A percentile compares a stretch with the other conserved stretches of the same genome.
These are phyloP conservation scores for Sminthurinus signatus DNA, from an alignment of 1,140 invertebrate genomes.

Conservation along the genomic window DNA sequence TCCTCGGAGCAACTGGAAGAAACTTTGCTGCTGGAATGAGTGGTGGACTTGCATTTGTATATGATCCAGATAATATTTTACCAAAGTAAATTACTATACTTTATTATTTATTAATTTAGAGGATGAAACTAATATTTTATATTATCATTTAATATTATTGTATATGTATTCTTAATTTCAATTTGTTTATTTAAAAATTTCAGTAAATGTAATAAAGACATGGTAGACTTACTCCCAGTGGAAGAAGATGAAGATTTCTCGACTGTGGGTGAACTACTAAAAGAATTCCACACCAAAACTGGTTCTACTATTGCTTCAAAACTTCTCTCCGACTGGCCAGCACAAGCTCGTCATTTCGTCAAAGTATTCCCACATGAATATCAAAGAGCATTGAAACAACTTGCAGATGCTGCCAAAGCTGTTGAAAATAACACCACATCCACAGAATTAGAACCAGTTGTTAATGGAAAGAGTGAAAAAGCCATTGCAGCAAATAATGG, in stretches of 20 bases:
- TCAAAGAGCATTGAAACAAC: conserved; percentile 75
- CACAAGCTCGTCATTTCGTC: conserved; percentile 70
- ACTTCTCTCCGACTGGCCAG: conserved; percentile 76
- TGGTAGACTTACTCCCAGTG: conserved; percentile 78
- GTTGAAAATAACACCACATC: conserved; percentile 43
- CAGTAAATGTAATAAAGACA: conserved; percentile 82
- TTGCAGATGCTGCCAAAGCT: conserved; percentile 54
- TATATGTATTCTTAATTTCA: conserved; percentile 64
- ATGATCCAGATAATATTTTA: conserved; percentile 53
- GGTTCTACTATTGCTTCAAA: conserved; percentile 76
- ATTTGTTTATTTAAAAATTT: conserved; percentile 40
- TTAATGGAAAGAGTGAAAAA: conserved; percentile 44
- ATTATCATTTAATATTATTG: conserved; percentile 45
- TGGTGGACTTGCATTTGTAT: conserved; percentile 93
- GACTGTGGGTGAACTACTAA: conserved; percentile 68
- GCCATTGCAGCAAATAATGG: conserved; percentile 46
- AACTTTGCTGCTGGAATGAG: conserved; percentile 99
- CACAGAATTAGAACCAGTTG: conserved; percentile 44
- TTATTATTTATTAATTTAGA: neutral
- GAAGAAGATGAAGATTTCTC: conserved; percentile 71
- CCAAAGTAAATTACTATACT: conserved; percentile 14
- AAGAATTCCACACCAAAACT: conserved; percentile 85
- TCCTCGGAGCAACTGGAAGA: conserved; percentile 87
- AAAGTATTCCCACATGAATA: conserved; percentile 98
- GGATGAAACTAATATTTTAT: neutral